Percentiles rank a stretch among this genome's conserved stretches.
phyloP scores from a whole-genome alignment of 2,888 invertebrate genomes.

The Pecten maximus region DNA sequence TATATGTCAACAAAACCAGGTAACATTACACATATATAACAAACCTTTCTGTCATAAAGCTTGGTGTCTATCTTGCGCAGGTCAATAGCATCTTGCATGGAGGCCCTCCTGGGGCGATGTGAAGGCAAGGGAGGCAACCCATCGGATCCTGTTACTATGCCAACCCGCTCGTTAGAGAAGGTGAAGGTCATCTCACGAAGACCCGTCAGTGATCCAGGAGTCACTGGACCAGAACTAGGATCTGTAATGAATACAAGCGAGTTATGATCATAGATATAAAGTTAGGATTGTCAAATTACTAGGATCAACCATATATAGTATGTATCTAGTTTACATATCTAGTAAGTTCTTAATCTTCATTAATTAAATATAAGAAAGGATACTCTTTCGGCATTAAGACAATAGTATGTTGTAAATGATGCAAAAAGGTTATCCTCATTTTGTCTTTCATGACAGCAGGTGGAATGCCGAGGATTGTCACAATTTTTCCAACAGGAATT shows the following conservation, averaged over 20 bases:
- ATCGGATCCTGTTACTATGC: slow-evolving; percentile 65
- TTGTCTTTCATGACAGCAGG: too few species aligned
- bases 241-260: slow-evolving; percentile 43
- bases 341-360: too few species aligned
- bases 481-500: too few species aligned
- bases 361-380: too few species aligned
- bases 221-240: slow-evolving; percentile 68
- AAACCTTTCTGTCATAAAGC: slow-evolving; percentile 78
- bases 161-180: slow-evolving; percentile 69
- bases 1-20: neutral
- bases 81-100: slow-evolving; percentile 87
- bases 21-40: slow-evolving; percentile 35
- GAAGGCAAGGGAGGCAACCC: slow-evolving; percentile 64
- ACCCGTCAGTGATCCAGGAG: slow-evolving; percentile 69
- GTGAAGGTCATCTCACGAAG: slow-evolving; percentile 72
- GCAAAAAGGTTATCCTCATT: too few species aligned
- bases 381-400: too few species aligned
- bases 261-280: neutral
- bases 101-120: slow-evolving; percentile 73
- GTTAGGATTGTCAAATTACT: too few species aligned
- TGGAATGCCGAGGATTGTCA: too few species aligned
- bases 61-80: slow-evolving; percentile 82
- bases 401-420: too few species aligned
- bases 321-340: too few species aligned
- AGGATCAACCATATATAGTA: too few species aligned